Evolutionary conservation across 2,113 vertebrate genomes (phyloP).

Genomic region (Halcyon malimbica): DNA sequence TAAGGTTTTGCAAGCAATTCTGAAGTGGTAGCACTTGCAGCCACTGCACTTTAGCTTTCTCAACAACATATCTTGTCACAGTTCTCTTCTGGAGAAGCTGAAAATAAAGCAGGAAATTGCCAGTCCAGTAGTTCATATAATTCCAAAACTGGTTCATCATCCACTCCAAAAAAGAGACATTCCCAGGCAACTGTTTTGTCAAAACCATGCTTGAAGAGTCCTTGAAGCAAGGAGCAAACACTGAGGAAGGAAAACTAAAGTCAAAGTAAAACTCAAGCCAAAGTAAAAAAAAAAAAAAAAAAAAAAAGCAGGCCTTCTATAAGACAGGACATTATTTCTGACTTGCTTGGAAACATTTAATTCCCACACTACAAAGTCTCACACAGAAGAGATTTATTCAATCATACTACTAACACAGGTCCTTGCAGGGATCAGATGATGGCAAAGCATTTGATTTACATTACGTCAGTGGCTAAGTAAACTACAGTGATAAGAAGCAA

Average conservation of each 20-base stretch:
- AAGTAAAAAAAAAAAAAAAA: background rate
- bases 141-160: background rate
- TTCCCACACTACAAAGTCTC: conserved; percentile 7
- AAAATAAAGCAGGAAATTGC: background rate
- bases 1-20: background rate
- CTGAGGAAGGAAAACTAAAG: background rate
- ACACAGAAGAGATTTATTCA: conserved; percentile 2
- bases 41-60: background rate
- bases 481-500: background rate
- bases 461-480: background rate
- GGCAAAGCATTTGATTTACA: conserved; percentile 15
- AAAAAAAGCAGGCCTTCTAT: rapidly evolving
- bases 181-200: background rate
- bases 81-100: background rate
- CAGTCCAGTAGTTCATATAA: background rate
- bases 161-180: background rate
- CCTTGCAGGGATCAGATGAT: background rate
- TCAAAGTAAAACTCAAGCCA: background rate
- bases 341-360: conserved; percentile 3
- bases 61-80: background rate
- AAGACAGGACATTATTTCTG: background rate
- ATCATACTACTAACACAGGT: background rate
- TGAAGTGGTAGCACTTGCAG: background rate
- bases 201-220: background rate
- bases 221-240: background rate